These are phyloP conservation scores for Thelaira solivaga DNA, from an alignment of 2,888 invertebrate genomes.

Conservation along the genomic window DNA sequence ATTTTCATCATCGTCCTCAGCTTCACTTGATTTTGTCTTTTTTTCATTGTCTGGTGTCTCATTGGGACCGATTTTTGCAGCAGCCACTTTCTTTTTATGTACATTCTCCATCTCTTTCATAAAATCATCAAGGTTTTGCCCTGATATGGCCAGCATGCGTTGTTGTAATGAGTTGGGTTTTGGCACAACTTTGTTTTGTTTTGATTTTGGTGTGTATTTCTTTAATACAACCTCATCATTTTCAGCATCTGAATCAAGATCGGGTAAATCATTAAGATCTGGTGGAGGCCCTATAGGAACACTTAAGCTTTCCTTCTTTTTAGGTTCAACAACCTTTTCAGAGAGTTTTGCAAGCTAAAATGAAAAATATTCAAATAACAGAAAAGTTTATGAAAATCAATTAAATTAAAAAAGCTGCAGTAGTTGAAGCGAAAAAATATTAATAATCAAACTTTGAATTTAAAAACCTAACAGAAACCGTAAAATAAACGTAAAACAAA, in stretches of 20 bases:
- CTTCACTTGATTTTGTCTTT: conserved; percentile 27
- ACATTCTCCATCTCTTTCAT: conserved; percentile 95
- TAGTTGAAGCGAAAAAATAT: no score
- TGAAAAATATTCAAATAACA: not conserved
- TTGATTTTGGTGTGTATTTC: conserved; percentile 65
- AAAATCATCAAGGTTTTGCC: conserved; percentile 93
- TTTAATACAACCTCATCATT: conserved; percentile 72
- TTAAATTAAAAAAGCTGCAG: no score
- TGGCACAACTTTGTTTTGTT: conserved; percentile 69
- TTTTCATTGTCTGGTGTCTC: conserved; percentile 60
- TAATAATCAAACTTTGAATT: no score
- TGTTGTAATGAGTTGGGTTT: conserved; percentile 90
- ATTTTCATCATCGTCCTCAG: conserved; percentile 52
- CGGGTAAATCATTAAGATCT: conserved; percentile 82
- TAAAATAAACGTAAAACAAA: no score
- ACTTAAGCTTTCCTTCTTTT: conserved; percentile 85
- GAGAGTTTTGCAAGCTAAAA: conserved; percentile 61
- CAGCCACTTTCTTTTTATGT: conserved; percentile 84
- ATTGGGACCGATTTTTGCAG: conserved; percentile 63
- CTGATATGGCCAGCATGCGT: conserved; percentile 91
- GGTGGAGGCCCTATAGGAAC: conserved; percentile 92
- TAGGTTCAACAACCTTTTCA: conserved; percentile 70
- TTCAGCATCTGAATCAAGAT: conserved; percentile 78
- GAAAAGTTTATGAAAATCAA: not conserved
- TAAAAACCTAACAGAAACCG: no score